Conservation (phyloP, 2,113 vertebrate species). For the Struthidea cinerea region DNA sequence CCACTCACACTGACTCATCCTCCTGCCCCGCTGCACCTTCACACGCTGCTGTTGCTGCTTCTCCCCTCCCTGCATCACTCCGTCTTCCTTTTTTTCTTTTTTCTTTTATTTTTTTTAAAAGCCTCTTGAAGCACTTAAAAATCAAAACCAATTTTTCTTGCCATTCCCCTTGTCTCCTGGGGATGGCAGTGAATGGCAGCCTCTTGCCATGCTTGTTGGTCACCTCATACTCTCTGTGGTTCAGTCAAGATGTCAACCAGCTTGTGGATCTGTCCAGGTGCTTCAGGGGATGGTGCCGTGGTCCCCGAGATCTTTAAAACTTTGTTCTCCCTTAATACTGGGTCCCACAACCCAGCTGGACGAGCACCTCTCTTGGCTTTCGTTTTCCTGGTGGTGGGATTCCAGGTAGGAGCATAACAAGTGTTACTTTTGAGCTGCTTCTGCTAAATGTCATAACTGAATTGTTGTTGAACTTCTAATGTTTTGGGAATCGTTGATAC, state of each 20-base stretch:
- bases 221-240: background rate
- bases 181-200: background rate
- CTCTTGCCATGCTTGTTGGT: background rate
- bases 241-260: accelerated
- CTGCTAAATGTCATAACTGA: background rate
- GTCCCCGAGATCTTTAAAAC: background rate
- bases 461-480: background rate
- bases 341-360: background rate
- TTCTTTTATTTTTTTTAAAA: background rate
- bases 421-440: background rate
- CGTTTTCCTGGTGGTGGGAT: accelerated
- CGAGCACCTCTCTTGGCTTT: background rate
- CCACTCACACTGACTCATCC: conserved; percentile 51
- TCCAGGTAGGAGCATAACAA: background rate
- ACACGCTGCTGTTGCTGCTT: background rate
- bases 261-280: background rate
- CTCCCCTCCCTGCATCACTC: background rate
- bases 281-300: background rate
- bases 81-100: accelerated
- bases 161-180: accelerated
- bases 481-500: accelerated
- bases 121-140: background rate
- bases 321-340: accelerated
- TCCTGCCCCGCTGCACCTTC: background rate
- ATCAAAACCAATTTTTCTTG: accelerated